Evolutionary conservation across 2,113 vertebrate species (phyloP).

Genomic region (Lagenorhynchus albirostris): DNA sequence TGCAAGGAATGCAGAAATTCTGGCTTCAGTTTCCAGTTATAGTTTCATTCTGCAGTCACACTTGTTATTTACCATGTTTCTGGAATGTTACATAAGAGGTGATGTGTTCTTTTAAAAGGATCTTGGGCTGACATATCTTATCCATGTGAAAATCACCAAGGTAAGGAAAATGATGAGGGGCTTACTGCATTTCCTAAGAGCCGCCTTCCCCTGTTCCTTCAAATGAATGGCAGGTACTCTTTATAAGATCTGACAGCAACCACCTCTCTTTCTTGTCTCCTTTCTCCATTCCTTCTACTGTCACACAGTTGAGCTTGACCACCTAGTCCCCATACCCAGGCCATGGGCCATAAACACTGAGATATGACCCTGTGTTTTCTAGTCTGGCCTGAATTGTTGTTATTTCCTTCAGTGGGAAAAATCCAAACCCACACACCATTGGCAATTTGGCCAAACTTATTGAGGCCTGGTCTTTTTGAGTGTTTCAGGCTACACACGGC

Average conservation of each 20-base stretch:
- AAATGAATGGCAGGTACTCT: neutral
- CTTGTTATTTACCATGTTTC: slow-evolving; percentile 59
- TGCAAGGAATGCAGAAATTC: slow-evolving; percentile 70
- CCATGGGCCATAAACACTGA: neutral
- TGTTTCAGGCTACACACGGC: slow-evolving; percentile 55
- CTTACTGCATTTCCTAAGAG: neutral
- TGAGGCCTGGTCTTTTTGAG: slow-evolving; percentile 7
- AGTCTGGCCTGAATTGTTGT: neutral
- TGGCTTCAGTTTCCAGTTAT: slow-evolving; percentile 60
- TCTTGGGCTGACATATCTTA: slow-evolving; percentile 46
- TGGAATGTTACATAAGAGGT: slow-evolving; percentile 52
- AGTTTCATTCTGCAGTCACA: slow-evolving; percentile 67
- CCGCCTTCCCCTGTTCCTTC: neutral
- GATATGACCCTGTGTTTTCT: neutral
- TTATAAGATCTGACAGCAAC: neutral
- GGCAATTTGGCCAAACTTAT: slow-evolving; percentile 39
- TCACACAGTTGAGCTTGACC: neutral
- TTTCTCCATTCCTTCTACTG: neutral
- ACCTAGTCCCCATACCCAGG: neutral
- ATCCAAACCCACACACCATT: slow-evolving; percentile 32
- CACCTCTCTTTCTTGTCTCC: neutral
- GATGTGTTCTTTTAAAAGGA: slow-evolving; percentile 14
- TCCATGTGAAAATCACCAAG: slow-evolving; percentile 52
- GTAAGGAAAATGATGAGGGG: neutral
- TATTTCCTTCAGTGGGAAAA: slow-evolving; percentile 46